These are phyloP conservation scores for Mastomys natalensis DNA, from an alignment of 2,113 vertebrate species.

Conservation along the genomic window DNA sequence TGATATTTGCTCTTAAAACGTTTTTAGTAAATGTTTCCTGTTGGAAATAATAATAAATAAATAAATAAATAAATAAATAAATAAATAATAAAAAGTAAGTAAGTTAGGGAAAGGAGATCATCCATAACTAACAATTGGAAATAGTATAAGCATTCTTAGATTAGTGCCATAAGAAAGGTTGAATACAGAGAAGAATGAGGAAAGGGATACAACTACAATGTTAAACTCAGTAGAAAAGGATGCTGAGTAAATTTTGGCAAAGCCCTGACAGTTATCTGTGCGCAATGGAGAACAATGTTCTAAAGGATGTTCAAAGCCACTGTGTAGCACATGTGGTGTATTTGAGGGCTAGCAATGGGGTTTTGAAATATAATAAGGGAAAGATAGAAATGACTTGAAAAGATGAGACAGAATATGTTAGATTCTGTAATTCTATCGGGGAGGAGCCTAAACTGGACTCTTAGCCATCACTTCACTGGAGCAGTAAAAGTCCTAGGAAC, in stretches of 20 bases:
- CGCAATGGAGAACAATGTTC: not conserved
- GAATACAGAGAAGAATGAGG: fast-evolving
- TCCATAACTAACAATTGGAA: not conserved
- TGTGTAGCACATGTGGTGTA: not conserved
- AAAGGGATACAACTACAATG: fast-evolving
- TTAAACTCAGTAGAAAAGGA: not conserved
- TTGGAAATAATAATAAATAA: too few species aligned
- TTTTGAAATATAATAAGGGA: not conserved
- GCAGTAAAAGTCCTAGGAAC: fast-evolving
- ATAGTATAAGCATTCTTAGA: not conserved
- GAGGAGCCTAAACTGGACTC: fast-evolving
- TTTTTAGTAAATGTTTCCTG: too few species aligned
- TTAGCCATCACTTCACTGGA: not conserved
- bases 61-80: too few species aligned
- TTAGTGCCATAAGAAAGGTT: not conserved
- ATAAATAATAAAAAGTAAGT: too few species aligned
- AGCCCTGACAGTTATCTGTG: too few species aligned
- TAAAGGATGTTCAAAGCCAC: not conserved
- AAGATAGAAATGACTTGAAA: not conserved
- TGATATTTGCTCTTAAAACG: too few species aligned
- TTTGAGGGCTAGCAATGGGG: not conserved
- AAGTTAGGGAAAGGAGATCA: not conserved
- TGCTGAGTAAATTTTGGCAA: not conserved
- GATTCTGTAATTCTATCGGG: not conserved
- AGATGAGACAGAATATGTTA: not conserved